These are phyloP conservation scores for Prosapia bicincta DNA, from an alignment of 2,888 invertebrate genomes.

Conservation along the genomic window DNA sequence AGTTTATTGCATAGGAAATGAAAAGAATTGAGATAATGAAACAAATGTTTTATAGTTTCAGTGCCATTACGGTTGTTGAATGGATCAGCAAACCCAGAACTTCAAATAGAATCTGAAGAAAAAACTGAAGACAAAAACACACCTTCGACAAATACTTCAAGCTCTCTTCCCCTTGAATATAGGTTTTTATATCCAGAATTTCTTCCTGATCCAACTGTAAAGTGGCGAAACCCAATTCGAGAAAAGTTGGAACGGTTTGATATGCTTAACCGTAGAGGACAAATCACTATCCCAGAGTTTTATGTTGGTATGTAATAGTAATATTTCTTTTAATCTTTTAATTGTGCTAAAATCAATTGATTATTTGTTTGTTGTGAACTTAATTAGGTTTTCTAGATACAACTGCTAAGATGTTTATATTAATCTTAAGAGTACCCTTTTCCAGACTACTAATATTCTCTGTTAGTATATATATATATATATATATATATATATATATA, in stretches of 20 bases:
- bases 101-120: not conserved
- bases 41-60: not conserved
- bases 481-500: too few species aligned
- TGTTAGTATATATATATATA: too few species aligned
- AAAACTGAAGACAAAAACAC: not conserved
- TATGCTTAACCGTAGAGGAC: conserved; percentile 79
- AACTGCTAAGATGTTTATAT: too few species aligned
- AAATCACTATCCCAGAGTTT: conserved; percentile 93
- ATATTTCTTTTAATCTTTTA: too few species aligned
- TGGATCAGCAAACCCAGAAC: not conserved
- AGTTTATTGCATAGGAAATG: not conserved
- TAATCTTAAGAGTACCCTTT: too few species aligned
- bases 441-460: too few species aligned
- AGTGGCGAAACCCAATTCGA: conserved; percentile 71
- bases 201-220: conserved; percentile 77
- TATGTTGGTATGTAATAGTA: conserved; percentile 92
- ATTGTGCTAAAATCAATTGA: too few species aligned
- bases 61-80: not conserved
- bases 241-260: conserved; percentile 90
- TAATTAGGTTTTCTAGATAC: too few species aligned
- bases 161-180: not conserved
- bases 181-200: conserved; percentile 86
- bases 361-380: too few species aligned
- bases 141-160: not conserved
- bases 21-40: too few species aligned